Conservation (phyloP, 2,888 invertebrate species). For the Danaus chrysippus region DNA sequence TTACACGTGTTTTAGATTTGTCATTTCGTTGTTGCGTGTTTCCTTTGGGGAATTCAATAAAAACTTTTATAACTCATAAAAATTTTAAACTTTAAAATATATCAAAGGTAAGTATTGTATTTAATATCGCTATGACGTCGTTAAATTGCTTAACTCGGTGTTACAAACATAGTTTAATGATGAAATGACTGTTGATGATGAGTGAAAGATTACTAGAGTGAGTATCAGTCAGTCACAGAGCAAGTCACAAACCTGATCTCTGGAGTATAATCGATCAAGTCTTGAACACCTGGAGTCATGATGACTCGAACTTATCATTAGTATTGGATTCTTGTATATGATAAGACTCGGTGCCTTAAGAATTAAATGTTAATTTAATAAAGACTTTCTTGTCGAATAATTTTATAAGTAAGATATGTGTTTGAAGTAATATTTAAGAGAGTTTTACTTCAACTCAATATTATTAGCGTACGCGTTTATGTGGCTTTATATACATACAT, state of each 20-base stretch:
- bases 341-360: no score
- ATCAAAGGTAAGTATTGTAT: background rate
- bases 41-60: slow-evolving; percentile 21
- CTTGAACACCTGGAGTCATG: slow-evolving; percentile 17
- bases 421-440: no score
- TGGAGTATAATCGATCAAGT: slow-evolving; percentile 33
- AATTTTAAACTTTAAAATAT: background rate
- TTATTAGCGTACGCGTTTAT: no score
- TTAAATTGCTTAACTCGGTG: background rate
- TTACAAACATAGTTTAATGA: no score
- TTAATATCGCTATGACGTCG: background rate
- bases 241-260: slow-evolving; percentile 36
- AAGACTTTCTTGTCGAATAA: no score
- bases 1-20: slow-evolving; percentile 26
- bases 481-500: no score
- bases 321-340: no score
- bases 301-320: background rate
- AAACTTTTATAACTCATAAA: background rate
- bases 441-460: no score
- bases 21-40: slow-evolving; percentile 20
- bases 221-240: slow-evolving; percentile 27
- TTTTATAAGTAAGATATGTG: no score
- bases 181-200: no score
- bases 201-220: slow-evolving; percentile 21
- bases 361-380: no score